Evolutionary conservation across 2,797 vertebrate genomes (phyloP).

Genomic region (Denticeps clupeoides): DNA sequence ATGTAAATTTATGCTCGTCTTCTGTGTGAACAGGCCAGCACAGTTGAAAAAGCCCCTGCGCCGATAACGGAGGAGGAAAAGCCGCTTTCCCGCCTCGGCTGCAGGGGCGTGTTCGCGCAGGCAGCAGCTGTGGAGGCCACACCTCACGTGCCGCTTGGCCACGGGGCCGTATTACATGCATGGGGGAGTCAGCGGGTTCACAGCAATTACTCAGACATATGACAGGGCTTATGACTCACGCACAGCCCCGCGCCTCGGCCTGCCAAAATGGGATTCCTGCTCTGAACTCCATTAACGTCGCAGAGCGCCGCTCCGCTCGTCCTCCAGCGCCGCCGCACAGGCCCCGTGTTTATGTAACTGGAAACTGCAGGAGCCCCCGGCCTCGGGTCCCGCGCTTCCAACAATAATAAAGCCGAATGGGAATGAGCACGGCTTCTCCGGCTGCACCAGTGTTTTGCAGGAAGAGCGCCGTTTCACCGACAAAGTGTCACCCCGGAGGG

Average conservation of each 20-base stretch:
- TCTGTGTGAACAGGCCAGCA: no score
- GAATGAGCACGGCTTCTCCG: neutral
- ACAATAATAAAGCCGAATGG: neutral
- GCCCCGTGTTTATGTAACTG: slow-evolving; percentile 5
- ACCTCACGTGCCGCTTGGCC: slow-evolving; percentile 23
- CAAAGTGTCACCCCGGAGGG: no score
- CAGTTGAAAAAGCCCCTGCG: no score
- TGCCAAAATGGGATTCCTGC: slow-evolving; percentile 31
- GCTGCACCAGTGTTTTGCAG: neutral
- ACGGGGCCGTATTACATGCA: slow-evolving; percentile 30
- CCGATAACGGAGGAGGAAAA: no score
- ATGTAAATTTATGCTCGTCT: no score
- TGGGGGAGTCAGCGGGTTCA: slow-evolving; percentile 40
- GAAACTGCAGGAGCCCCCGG: neutral
- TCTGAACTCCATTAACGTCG: slow-evolving; percentile 38
- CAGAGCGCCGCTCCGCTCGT: neutral
- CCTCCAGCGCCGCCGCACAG: neutral
- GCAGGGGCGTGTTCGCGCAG: no score
- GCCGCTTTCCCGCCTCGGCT: no score
- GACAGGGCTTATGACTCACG: slow-evolving; percentile 43
- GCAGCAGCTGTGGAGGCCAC: slow-evolving; percentile 18
- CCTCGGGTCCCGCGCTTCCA: slow-evolving; percentile 2
- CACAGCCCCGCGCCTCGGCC: slow-evolving; percentile 34
- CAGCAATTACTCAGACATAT: slow-evolving; percentile 38
- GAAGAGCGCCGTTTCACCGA: no score